Conservation (phyloP, 2,888 invertebrate species). For the Ichneumoninae sp. region DNA sequence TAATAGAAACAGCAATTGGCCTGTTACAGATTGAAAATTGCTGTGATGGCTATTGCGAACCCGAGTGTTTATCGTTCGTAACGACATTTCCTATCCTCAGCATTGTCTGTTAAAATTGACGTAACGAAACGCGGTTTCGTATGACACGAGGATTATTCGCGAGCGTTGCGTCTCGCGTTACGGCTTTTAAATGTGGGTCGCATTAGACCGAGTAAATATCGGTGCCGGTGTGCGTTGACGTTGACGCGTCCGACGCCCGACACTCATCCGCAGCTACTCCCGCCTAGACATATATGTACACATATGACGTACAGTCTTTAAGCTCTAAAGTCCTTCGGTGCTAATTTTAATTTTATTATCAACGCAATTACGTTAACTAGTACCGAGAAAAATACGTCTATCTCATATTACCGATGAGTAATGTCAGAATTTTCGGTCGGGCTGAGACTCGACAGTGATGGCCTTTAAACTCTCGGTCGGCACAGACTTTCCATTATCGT, state of each 20-base stretch:
- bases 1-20: background rate
- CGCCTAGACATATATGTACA: background rate
- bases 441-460: constrained; percentile 32
- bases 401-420: constrained; percentile 23
- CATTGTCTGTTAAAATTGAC: constrained; percentile 38
- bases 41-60: background rate
- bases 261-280: constrained; percentile 14
- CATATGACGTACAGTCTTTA: background rate
- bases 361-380: constrained; percentile 33
- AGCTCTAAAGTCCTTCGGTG: background rate
- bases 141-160: constrained; percentile 47
- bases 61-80: constrained; percentile 12
- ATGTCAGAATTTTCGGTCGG: constrained; percentile 37
- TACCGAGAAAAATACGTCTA: constrained; percentile 26
- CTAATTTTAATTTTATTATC: constrained; percentile 26
- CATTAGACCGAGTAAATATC: constrained; percentile 31
- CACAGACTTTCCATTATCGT: constrained; percentile 62
- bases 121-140: constrained; percentile 29
- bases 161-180: constrained; percentile 47
- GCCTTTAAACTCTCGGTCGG: constrained; percentile 31
- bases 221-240: constrained; percentile 17
- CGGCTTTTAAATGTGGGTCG: constrained; percentile 54
- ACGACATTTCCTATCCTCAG: constrained; percentile 1
- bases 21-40: constrained; percentile 2
- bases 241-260: constrained; percentile 29